Evolutionary conservation across 2,888 invertebrate species (phyloP), one percentile per base, ranked within the genome.

Genomic region (Ecdyonurus torrentis): DNA sequence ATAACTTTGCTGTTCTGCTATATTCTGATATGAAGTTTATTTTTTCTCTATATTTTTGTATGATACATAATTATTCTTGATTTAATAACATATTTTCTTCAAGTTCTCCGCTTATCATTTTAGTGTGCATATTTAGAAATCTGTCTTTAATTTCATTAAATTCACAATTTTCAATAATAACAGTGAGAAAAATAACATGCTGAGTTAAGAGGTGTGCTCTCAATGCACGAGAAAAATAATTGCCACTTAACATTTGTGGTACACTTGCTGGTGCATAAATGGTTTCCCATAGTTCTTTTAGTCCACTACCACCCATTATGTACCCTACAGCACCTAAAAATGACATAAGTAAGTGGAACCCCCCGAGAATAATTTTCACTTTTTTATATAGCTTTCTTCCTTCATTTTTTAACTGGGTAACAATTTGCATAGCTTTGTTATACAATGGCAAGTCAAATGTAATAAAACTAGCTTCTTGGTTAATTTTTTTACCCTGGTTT

Each of bases 1-100:
- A 63, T n/a, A 66, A 52, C 55, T 63, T 62, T 2, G 63, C 63
- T 22, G 66, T 65, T 1, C 60, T 58, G 20, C 65, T 63, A 60
- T n/a, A 19, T 23, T 20, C 18, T 23, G 2, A 5, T 10, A 15
- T 15, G 15, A 10, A 10, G 5, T 37, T 37, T 15, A 37, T 37
- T 5, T 37, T 5, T 5, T 37, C 37, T 37, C 37, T 5, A 15
- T 10, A 37, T 10, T 10, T 37, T 37, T 37, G 5, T 5, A 37
- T 15, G 37, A 37, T 5, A 5, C 15, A 15, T 5, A 10, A 15
- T 37, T 10, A 37, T 37, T 10, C 37, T 10, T 5, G 15, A 37
- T 37, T 5, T 15, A 15, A 37, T 37, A 10, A 5, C 5, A 37
- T 37, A 5, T 37, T 15, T 15, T 37, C 37, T 10, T 15, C 37